Percentiles rank a stretch among this genome's conserved stretches.
phyloP scores from a whole-genome alignment of 2,888 invertebrate species.

The Metellina segmentata region DNA sequence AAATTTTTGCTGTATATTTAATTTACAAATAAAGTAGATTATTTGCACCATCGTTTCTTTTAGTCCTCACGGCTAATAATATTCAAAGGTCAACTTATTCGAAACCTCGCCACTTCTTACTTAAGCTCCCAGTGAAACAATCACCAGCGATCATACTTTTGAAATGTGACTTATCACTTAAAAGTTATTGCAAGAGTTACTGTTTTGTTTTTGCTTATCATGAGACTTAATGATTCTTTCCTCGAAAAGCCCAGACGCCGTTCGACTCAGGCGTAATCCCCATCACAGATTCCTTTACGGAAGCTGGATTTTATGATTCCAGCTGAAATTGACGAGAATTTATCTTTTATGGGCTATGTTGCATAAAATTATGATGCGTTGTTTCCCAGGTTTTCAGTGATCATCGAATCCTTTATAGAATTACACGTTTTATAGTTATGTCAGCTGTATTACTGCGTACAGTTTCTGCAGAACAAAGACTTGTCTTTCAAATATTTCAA shows the following conservation, averaged over 20 bases:
- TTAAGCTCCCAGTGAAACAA: not conserved
- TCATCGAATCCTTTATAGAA: conserved; percentile 24
- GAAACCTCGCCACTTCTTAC: not conserved
- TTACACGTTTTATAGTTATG: conserved; percentile 15
- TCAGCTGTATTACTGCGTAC: not conserved
- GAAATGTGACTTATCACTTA: not conserved
- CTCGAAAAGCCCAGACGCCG: not conserved
- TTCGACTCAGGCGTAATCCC: conserved; percentile 22
- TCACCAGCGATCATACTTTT: not conserved
- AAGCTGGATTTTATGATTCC: conserved; percentile 38
- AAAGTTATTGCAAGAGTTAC: conserved; percentile 11
- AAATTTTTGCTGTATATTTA: too few relatives aligned
- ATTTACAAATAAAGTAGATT: too few relatives aligned
- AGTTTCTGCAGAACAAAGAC: not conserved
- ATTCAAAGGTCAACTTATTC: too few relatives aligned
- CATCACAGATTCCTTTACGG: conserved; percentile 55
- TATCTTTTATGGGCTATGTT: not conserved
- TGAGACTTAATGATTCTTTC: conserved; percentile 23
- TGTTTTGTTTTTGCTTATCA: conserved; percentile 6
- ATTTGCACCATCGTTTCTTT: too few relatives aligned
- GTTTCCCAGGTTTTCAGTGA: conserved; percentile 41
- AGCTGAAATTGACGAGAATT: conserved; percentile 27
- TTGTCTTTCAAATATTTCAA: not conserved
- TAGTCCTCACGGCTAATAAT: too few relatives aligned
- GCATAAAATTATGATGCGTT: conserved; percentile 61